Conservation (phyloP, 2,797 vertebrate species). For the Mycteria americana region DNA sequence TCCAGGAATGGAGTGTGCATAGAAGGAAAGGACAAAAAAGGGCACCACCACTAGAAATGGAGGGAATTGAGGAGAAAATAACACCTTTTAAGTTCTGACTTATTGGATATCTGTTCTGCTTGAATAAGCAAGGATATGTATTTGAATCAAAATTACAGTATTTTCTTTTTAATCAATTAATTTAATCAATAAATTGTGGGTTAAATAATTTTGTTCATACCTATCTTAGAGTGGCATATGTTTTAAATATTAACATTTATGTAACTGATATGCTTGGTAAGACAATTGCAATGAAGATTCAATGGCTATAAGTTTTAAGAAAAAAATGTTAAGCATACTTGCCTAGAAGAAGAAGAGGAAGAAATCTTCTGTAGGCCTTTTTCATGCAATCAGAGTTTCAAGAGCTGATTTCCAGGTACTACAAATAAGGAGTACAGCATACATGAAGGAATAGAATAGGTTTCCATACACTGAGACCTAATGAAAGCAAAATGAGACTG, state of each 20-base stretch:
- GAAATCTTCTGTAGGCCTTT: background rate
- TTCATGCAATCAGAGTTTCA: background rate
- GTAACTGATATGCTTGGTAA: background rate
- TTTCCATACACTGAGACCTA: background rate
- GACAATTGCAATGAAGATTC: background rate
- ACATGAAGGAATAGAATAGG: background rate
- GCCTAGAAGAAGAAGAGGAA: background rate
- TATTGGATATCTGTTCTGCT: background rate
- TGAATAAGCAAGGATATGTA: background rate
- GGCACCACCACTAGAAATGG: background rate
- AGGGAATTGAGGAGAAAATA: background rate
- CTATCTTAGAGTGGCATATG: background rate
- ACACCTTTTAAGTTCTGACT: background rate
- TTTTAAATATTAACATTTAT: background rate
- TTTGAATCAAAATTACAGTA: background rate
- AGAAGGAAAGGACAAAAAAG: background rate
- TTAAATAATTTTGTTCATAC: background rate
- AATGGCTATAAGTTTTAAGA: background rate
- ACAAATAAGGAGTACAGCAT: background rate
- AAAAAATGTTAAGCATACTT: background rate
- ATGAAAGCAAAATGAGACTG: constrained; percentile 3
- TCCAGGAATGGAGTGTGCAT: background rate
- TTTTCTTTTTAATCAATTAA: background rate
- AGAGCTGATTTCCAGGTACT: background rate
- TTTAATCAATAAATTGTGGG: background rate